A percentile compares a stretch with the other conserved stretches of the same genome.
phyloP scores from a whole-genome alignment of 2,888 invertebrate genomes.

The Amblyteles armatorius region DNA sequence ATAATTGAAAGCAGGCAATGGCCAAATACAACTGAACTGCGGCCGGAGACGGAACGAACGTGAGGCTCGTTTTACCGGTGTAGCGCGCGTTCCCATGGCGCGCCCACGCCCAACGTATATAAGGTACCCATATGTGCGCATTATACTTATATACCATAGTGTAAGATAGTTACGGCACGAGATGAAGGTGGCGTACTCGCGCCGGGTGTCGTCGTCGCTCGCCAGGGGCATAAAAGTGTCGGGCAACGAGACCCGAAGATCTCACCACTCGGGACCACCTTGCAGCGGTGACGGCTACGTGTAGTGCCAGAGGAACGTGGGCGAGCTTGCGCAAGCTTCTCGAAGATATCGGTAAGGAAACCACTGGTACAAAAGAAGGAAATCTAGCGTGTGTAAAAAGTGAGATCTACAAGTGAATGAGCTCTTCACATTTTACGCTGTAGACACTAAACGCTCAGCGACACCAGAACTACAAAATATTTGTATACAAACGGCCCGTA shows the following conservation, averaged over 20 bases:
- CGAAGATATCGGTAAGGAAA: constrained; percentile 46
- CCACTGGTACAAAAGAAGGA: neutral
- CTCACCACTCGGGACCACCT: constrained; percentile 81
- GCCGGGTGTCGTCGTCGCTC: constrained; percentile 77
- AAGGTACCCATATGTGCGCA: neutral
- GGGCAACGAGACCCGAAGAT: constrained; percentile 76
- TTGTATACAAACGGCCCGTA: constrained; percentile 32
- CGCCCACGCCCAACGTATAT: constrained; percentile 76
- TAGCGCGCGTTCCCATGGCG: constrained; percentile 75
- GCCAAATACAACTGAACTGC: neutral
- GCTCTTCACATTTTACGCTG: constrained; percentile 22
- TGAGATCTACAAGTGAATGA: constrained; percentile 36
- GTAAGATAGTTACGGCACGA: constrained; percentile 47
- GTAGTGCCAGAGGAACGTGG: constrained; percentile 73
- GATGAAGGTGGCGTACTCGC: constrained; percentile 45
- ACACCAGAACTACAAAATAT: constrained; percentile 27
- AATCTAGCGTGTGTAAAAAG: constrained; percentile 21
- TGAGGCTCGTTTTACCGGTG: constrained; percentile 69
- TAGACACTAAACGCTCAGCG: constrained; percentile 18
- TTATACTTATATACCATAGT: neutral
- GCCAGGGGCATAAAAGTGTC: constrained; percentile 83
- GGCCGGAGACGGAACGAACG: constrained; percentile 49
- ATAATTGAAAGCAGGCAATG: neutral
- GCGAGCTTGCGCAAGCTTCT: constrained; percentile 80
- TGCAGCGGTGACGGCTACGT: constrained; percentile 71